Conservation (phyloP, 2,888 invertebrate species). For the Polymixis lichenea region DNA sequence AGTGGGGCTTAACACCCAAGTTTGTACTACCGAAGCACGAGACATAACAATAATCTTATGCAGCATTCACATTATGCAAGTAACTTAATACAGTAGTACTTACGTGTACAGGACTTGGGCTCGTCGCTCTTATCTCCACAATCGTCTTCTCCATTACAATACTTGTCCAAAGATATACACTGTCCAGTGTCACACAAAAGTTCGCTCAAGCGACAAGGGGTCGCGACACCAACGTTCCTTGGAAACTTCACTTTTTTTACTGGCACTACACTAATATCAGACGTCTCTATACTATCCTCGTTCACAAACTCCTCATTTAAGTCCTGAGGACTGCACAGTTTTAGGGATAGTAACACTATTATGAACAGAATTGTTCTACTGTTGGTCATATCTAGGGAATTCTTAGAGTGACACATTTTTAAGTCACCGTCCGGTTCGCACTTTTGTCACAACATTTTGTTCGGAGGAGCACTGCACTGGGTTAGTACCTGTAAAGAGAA, state of each 20-base stretch:
- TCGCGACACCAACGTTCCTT: conserved; percentile 72
- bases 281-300: conserved; percentile 82
- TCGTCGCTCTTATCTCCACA: conserved; percentile 95
- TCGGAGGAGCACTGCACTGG: conserved; percentile 46
- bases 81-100: conserved; percentile 83
- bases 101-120: conserved; percentile 94
- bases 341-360: conserved; percentile 84
- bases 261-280: conserved; percentile 77
- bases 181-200: conserved; percentile 91
- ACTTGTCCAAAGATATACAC: conserved; percentile 94
- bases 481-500: conserved; percentile 79
- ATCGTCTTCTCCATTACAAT: conserved; percentile 94
- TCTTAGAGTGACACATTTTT: conserved; percentile 85
- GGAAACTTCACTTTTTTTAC: conserved; percentile 80
- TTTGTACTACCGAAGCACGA: conserved; percentile 4
- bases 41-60: conserved; percentile 9
- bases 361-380: conserved; percentile 86
- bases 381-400: conserved; percentile 79
- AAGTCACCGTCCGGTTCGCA: conserved; percentile 55
- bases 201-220: conserved; percentile 91
- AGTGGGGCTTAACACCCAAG: neutral
- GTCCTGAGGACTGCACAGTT: conserved; percentile 87
- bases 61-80: conserved; percentile 7
- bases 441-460: conserved; percentile 82
- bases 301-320: conserved; percentile 85